phyloP scores from a whole-genome alignment of 2,113 vertebrate genomes.

The Syngnathus scovelli region DNA sequence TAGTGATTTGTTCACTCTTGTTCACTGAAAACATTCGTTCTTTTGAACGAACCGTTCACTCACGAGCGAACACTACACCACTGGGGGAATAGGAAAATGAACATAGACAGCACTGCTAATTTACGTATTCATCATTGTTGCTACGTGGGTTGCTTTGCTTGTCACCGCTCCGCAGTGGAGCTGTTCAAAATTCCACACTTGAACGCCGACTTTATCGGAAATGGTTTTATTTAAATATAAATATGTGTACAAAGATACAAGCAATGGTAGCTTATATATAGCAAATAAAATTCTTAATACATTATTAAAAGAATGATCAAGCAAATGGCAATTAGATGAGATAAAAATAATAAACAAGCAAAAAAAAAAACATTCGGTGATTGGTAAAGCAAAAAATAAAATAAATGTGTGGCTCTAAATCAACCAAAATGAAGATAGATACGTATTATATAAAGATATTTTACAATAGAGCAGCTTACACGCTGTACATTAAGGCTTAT shows the following conservation, averaged over 20 bases:
- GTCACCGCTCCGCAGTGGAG: slow-evolving; percentile 32
- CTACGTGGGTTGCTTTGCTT: slow-evolving; percentile 60
- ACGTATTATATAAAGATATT: slow-evolving; percentile 76
- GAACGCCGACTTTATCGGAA: slow-evolving; percentile 65
- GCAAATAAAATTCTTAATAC: slow-evolving; percentile 75
- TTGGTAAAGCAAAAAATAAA: slow-evolving; percentile 57
- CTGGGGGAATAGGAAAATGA: slow-evolving; percentile 65
- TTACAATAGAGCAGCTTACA: slow-evolving; percentile 77
- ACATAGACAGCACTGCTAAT: slow-evolving; percentile 68
- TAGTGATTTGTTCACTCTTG: too few species aligned
- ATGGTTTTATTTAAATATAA: slow-evolving; percentile 84
- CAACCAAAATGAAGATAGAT: slow-evolving; percentile 54
- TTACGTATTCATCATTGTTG: slow-evolving; percentile 69
- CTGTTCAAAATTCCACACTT: slow-evolving; percentile 36
- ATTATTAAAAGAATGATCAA: slow-evolving; percentile 67
- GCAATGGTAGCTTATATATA: slow-evolving; percentile 74
- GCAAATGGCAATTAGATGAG: slow-evolving; percentile 69
- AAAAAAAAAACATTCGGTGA: slow-evolving; percentile 61
- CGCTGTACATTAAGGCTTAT: slow-evolving; percentile 82
- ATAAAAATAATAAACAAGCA: slow-evolving; percentile 50
- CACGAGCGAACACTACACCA: too few species aligned
- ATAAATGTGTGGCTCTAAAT: slow-evolving; percentile 46
- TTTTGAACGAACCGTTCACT: too few species aligned
- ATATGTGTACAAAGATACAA: slow-evolving; percentile 84
- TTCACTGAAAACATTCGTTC: too few species aligned